These are phyloP conservation scores for Lissonota sp. DNA, from an alignment of 2,888 invertebrate species.

Conservation along the genomic window DNA sequence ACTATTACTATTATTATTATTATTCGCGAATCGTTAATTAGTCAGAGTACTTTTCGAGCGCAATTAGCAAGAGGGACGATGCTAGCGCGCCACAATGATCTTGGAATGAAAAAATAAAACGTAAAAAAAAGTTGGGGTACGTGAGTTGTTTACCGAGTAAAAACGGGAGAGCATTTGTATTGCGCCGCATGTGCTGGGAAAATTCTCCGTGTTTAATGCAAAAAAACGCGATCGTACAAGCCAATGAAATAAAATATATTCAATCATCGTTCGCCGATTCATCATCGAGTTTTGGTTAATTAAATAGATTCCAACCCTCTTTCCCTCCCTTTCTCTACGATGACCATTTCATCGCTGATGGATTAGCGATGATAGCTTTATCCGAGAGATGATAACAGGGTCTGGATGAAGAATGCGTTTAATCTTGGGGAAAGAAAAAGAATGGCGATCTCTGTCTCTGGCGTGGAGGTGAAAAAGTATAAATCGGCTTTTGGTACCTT, in stretches of 20 bases:
- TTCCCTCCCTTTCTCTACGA: too few relatives aligned
- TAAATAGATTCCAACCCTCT: too few relatives aligned
- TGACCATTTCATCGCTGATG: too few relatives aligned
- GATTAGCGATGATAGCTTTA: constrained; percentile 24
- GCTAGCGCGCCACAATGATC: neutral
- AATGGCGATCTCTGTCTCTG: neutral
- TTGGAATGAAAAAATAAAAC: neutral
- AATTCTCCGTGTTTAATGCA: too few relatives aligned
- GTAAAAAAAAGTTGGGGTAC: neutral
- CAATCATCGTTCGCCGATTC: neutral
- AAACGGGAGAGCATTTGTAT: too few relatives aligned
- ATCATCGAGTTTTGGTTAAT: neutral
- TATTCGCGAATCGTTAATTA: constrained; percentile 16
- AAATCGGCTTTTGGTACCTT: constrained; percentile 41
- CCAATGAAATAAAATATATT: constrained; percentile 42
- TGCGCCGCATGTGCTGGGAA: too few relatives aligned
- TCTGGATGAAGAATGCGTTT: constrained; percentile 32
- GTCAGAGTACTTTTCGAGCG: neutral
- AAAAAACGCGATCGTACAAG: too few relatives aligned
- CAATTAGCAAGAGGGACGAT: too few relatives aligned
- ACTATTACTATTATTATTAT: constrained; percentile 12
- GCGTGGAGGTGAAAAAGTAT: constrained; percentile 30
- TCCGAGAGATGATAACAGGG: constrained; percentile 21
- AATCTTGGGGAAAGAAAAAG: constrained; percentile 32
- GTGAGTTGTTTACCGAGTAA: constrained; percentile 1